Base-by-base conservation (phyloP, 2,888 invertebrate genomes). In the Thysanoteuthis rhombus region DNA sequence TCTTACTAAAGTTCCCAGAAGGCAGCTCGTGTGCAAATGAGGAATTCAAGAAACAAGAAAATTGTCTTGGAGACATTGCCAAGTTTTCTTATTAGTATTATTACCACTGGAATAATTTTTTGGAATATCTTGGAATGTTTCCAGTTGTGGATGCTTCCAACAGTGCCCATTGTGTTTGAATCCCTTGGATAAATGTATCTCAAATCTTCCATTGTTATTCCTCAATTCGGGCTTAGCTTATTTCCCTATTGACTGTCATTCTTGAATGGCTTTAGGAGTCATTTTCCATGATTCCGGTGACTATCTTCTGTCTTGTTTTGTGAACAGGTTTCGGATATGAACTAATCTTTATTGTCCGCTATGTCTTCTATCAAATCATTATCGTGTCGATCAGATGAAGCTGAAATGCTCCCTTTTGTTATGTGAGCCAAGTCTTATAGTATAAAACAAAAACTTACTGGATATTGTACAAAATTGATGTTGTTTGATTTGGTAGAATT, bases 281-380 rank as follows among this genome's bases (percentile, higher is more conserved):
- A 75, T 75, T 75, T 52, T n/a, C 75, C 16, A 75, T 75, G 75
- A 75, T 75, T 75, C 75, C 75, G n/a, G 75, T n/a, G 75, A 75
- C 75, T n/a, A n/a, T 75, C 75, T 75, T 75, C 75, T 75, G 75
- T n/a, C 75, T 75, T 75, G 75, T 75, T 75, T 75, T 75, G n/a
- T 75, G 75, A n/a, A 36, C n/a, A 75, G 75, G n/a, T 75, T 75
- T 75, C 75, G 36, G 75, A 75, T 75, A 75, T 75, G 36, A 75
- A 75, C 75, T 75, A 75, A 75, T 75, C 75, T 75, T 75, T n/a
- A 75, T 75, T 75, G 75, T 75, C 75, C 36, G 75, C 16, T 16
- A 36, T 75, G 75, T 75, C 75, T n/a, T 75, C n/a, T 75, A 75
- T 75, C n/a, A 75, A 75, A 75, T 75, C n/a, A 75, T 75, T n/a